Base-by-base conservation (phyloP, 2,888 invertebrate species). In the Tenthredo amoena region DNA sequence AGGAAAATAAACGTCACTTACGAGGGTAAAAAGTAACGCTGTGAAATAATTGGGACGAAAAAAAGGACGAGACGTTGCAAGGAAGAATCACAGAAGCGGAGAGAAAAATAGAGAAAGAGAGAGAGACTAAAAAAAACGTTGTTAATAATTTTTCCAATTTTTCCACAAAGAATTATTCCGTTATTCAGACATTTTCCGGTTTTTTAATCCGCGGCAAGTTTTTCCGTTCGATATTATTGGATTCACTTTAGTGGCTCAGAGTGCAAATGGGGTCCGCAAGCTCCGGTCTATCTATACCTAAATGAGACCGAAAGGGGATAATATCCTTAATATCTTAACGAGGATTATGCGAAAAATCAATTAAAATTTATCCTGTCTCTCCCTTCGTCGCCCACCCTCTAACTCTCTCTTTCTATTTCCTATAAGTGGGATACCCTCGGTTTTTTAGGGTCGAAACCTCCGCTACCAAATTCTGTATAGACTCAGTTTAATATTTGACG, bases 311-410 rank as follows among this genome's bases (percentile, higher is more conserved):
- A 68, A 65, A 43, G 76, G 65, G 76, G 65, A 34, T 58, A 82
- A 85, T 85, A 82, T 81, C 85, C 47, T 58, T 85, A 82, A 85
- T 85, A 71, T 55, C 72, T 40, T 68, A 85, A 85, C 85, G 77
- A 87, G 89, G 89, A 89, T 89, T 89, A 89, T 55, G 76, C 62
- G 88, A 88, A 88, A 89, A 89, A 88, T 89, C 89, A 87, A 89
- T 89, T 88, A 87, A 86, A 86, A 79, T 65, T 31, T 31, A 79
- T 71, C 81, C 74, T 50, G 18, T 26, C 84, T 72, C 40, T 84
- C 12, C 55, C 62, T 58, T 31, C 40, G 6, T 77, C 58, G 12
- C 15, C 5, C 62, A n/a, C 9, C 37, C 12, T 40, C 34, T 34
- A 1, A 12, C 15, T 34, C 12, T 68, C 31, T 34, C 18, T 34